Conservation (phyloP, 2,888 invertebrate species). For the Ophion slaviceki region DNA sequence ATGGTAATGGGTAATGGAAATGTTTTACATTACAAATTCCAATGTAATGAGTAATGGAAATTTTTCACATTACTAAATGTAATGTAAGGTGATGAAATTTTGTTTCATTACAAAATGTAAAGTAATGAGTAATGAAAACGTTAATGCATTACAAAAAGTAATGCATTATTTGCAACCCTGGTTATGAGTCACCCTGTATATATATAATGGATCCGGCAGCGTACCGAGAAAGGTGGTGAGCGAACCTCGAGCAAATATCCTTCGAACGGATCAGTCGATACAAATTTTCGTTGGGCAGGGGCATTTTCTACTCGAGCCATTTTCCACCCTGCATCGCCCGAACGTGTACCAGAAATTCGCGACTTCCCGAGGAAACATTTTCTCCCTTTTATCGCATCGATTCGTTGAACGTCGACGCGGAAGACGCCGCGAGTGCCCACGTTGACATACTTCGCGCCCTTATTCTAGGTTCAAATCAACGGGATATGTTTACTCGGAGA, state of each 20-base stretch:
- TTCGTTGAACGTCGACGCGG: background rate
- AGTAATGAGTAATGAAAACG: no score
- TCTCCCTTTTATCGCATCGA: conserved; percentile 17
- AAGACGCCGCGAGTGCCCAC: background rate
- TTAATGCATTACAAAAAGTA: no score
- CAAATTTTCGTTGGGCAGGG: conserved; percentile 49
- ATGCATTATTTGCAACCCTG: no score
- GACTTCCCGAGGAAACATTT: conserved; percentile 27
- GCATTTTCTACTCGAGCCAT: conserved; percentile 55
- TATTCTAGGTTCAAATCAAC: conserved; percentile 9
- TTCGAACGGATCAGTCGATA: conserved; percentile 59
- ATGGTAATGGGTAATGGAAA: no score
- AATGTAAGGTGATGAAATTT: no score
- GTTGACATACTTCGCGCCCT: conserved; percentile 7
- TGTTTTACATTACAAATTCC: no score
- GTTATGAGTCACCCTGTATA: background rate
- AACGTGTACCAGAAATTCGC: conserved; percentile 35
- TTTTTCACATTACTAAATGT: no score
- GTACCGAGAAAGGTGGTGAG: conserved; percentile 16
- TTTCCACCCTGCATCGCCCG: conserved; percentile 17
- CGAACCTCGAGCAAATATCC: conserved; percentile 31
- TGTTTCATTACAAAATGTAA: no score
- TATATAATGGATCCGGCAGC: background rate
- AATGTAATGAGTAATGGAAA: no score
- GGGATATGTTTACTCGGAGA: background rate